A percentile compares a stretch with the other conserved stretches of the same genome.
These are phyloP conservation scores for Neoniphon sammara DNA, from an alignment of 2,797 vertebrate genomes.

Conservation along the genomic window DNA sequence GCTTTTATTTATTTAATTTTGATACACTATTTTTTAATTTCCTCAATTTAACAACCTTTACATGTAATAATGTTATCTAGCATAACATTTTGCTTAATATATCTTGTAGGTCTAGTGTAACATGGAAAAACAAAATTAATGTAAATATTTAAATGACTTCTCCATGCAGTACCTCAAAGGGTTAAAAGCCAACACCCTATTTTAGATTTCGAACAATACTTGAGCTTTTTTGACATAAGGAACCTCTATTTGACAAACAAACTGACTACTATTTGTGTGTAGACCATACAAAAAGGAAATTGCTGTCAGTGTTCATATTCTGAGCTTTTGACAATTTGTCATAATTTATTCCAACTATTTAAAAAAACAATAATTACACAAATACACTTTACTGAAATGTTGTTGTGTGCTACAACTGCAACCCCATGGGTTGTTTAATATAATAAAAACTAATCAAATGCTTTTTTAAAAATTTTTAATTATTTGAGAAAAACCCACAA, in stretches of 20 bases:
- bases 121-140: constrained; percentile 47
- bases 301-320: constrained; percentile 28
- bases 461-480: constrained; percentile 24
- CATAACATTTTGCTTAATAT: constrained; percentile 39
- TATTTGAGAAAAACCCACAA: constrained; percentile 55
- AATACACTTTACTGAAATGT: constrained; percentile 27
- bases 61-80: constrained; percentile 33
- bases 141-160: constrained; percentile 62
- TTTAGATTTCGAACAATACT: constrained; percentile 82
- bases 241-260: constrained; percentile 39
- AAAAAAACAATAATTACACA: constrained; percentile 33
- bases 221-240: constrained; percentile 61
- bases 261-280: constrained; percentile 24
- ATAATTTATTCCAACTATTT: constrained; percentile 49
- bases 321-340: constrained; percentile 30
- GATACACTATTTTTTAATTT: constrained; percentile 27
- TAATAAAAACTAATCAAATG: constrained; percentile 7
- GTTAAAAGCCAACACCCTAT: constrained; percentile 91
- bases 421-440: not conserved
- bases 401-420: constrained; percentile 12
- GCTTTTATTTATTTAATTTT: constrained; percentile 57
- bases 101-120: constrained; percentile 40
- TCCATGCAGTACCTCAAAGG: constrained; percentile 78
- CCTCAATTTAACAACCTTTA: constrained; percentile 33
- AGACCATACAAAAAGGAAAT: constrained; percentile 15